These are phyloP conservation scores for Eupithecia pulchellata DNA, from an alignment of 2,888 invertebrate species.

Conservation along the genomic window DNA sequence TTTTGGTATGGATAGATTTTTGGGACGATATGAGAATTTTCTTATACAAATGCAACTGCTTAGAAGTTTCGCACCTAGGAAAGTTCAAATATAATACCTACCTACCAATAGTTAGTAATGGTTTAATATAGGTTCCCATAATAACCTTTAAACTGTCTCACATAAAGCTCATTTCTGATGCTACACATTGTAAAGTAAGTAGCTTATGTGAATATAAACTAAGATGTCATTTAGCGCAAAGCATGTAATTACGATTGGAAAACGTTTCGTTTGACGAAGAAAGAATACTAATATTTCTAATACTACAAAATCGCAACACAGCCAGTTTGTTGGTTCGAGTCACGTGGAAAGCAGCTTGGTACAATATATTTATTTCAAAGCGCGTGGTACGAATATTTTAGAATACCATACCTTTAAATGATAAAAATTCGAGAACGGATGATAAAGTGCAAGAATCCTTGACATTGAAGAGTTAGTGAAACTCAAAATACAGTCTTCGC, in stretches of 20 bases:
- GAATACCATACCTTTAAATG: background rate
- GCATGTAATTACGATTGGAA: slow-evolving; percentile 42
- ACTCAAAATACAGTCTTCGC: background rate
- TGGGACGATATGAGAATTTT: background rate
- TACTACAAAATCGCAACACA: slow-evolving; percentile 20
- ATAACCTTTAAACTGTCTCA: background rate
- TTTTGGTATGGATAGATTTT: background rate
- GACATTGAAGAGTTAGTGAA: background rate
- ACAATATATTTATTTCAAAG: slow-evolving; percentile 20
- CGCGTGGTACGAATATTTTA: slow-evolving; percentile 24
- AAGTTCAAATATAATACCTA: background rate
- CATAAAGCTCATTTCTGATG: background rate
- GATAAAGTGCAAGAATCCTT: background rate
- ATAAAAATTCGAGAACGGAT: background rate
- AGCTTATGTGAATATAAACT: slow-evolving; percentile 39
- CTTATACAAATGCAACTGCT: background rate
- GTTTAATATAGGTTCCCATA: too few relatives aligned
- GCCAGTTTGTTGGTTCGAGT: slow-evolving; percentile 32
- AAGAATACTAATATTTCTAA: slow-evolving; percentile 41
- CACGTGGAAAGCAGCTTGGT: slow-evolving; percentile 23
- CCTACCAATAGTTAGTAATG: background rate
- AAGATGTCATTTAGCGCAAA: slow-evolving; percentile 33
- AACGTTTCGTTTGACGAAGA: slow-evolving; percentile 38
- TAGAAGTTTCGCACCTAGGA: background rate
- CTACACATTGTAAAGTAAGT: background rate